A percentile compares a stretch with the other conserved stretches of the same genome.
phyloP scores from a whole-genome alignment of 2,797 vertebrate species.

The Hylomyscus alleni region DNA sequence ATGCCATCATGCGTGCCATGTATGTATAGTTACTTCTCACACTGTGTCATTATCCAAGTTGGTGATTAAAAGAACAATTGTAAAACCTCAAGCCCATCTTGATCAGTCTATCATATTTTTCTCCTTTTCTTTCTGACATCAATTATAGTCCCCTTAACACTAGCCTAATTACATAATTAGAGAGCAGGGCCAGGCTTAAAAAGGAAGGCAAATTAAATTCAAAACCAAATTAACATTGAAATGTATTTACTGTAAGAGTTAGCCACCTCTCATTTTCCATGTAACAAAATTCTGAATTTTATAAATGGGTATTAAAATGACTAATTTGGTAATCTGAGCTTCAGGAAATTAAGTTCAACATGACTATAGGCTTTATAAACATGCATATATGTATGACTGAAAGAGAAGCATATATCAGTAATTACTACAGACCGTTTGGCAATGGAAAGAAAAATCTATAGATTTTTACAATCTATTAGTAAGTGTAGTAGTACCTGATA shows the following conservation, averaged over 20 bases:
- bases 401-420: not conserved
- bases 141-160: constrained; percentile 4
- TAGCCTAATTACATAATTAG: constrained; percentile 8
- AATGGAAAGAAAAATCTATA: not conserved
- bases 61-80: not conserved
- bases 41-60: not conserved
- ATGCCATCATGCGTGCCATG: not conserved
- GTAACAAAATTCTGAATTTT: constrained; percentile 10
- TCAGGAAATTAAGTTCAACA: constrained; percentile 14
- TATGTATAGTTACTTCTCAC: not conserved
- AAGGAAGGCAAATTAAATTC: constrained; percentile 23
- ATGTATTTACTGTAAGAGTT: not conserved
- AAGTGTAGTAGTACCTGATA: not conserved
- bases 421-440: not conserved
- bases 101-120: not conserved
- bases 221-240: constrained; percentile 2
- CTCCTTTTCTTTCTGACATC: constrained; percentile 3
- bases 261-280: not conserved
- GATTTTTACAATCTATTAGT: not conserved
- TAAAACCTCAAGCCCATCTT: not conserved
- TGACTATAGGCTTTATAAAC: not conserved
- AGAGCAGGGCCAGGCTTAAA: not conserved
- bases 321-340: not conserved
- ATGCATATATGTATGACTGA: not conserved
- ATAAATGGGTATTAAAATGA: not conserved